Evolutionary conservation across 2,113 vertebrate genomes (phyloP), one percentile per base, ranked within the genome.

Genomic region (Pachypanchax playfairii): DNA sequence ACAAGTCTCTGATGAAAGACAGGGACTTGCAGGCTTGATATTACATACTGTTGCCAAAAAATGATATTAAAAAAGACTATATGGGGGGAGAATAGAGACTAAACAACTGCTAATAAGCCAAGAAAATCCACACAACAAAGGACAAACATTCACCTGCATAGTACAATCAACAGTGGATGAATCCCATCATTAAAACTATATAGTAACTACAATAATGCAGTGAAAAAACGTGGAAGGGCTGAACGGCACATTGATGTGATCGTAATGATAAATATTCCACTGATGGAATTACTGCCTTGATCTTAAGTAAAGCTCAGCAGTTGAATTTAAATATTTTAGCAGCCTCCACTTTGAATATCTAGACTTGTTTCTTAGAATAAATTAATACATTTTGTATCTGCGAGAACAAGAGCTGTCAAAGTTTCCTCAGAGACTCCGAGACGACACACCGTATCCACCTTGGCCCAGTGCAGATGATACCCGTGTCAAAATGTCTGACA

Each of bases 401-500:
- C 51, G 31, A 48, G 47, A 61, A 38, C 17, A 8, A 71, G 52
- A 61, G n/a, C 68, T 65, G 75, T 74, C 62, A 74, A 72, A 77
- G 75, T 73, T 77, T 83, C 74, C 74, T 79, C 58, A 24, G 62
- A 84, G 78, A 83, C 60, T 21, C 25, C 4, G 63, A 63, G 59
- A 69, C 60, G 54, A 73, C 64, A 50, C 63, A 39, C 21, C 17
- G 21, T n/a, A 73, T 68, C 71, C 43, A 54, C 73, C 62, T 35
- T 15, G 64, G 79, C 85, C 82, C 84, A 17, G 59, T 60, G 79
- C 44, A 55, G 76, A 85, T 83, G 74, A 64, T 73, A 87, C 83
- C 85, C 65, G 75, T 86, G 85, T 90, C 84, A 85, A 77, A 88
- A 85, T 61, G 73, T 69, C 84, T 78, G 41, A 77, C 82, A 82